phyloP scores from a whole-genome alignment of 2,113 vertebrate genomes.

The Malaclemys terrapin region DNA sequence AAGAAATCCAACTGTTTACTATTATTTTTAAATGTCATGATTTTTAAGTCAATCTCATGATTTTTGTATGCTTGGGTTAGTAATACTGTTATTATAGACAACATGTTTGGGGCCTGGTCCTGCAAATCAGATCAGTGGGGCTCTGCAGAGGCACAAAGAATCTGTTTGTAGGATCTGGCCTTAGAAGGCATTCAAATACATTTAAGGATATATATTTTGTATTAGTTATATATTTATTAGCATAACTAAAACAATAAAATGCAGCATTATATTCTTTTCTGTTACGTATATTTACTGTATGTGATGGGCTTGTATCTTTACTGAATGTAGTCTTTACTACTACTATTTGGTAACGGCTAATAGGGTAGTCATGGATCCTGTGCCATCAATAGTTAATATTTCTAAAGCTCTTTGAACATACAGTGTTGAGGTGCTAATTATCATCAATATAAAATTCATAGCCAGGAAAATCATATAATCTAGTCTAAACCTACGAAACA shows the following conservation, averaged over 20 bases:
- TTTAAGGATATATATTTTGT: background rate
- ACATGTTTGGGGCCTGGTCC: background rate
- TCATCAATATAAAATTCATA: background rate
- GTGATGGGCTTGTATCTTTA: background rate
- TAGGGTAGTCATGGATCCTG: background rate
- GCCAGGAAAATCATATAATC: background rate
- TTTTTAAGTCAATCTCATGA: too few species aligned
- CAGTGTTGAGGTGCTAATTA: background rate
- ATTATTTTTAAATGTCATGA: rapidly evolving
- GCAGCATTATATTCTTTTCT: background rate
- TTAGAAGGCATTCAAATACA: background rate
- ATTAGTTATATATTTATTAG: too few species aligned
- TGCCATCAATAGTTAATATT: background rate
- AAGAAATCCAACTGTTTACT: rapidly evolving
- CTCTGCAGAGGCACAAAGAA: background rate
- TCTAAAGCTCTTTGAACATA: too few species aligned
- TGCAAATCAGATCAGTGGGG: background rate
- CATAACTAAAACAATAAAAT: background rate
- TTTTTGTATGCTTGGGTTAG: background rate
- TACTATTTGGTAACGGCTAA: background rate
- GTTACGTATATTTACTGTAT: too few species aligned
- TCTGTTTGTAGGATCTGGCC: background rate
- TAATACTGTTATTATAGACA: background rate
- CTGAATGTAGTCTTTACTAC: background rate
- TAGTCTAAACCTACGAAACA: background rate